Conservation (phyloP, 2,113 vertebrate genomes). For the Chrysochloris asiatica region DNA sequence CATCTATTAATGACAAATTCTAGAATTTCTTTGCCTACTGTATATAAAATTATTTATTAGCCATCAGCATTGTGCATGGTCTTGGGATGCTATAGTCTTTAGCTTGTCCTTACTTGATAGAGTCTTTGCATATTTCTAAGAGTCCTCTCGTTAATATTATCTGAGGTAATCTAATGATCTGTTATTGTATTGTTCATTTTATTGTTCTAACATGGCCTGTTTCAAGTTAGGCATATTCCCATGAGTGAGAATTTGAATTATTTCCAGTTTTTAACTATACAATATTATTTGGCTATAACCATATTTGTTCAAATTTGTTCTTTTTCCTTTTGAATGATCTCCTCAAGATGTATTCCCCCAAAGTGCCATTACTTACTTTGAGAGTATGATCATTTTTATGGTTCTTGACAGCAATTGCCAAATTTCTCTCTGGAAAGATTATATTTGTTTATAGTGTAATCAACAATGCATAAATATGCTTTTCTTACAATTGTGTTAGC, state of each 20-base stretch:
- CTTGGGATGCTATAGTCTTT: not conserved
- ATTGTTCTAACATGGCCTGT: not conserved
- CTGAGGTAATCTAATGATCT: not conserved
- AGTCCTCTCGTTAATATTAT: constrained; percentile 6
- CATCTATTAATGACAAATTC: not conserved
- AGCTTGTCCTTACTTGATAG: not conserved
- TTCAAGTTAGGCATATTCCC: constrained; percentile 12
- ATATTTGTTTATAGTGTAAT: not conserved
- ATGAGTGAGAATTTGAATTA: not conserved
- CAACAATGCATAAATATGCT: constrained; percentile 3
- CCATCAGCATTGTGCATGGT: not conserved
- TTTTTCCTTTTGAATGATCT: constrained; percentile 14
- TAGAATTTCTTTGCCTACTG: not conserved
- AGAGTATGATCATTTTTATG: constrained; percentile 41
- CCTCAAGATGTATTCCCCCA: constrained; percentile 4
- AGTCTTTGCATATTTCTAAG: not conserved
- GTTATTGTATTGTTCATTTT: not conserved
- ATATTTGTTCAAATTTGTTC: constrained; percentile 20
- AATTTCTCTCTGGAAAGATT: constrained; percentile 29
- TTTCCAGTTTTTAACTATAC: constrained; percentile 23
- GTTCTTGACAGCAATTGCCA: constrained; percentile 21
- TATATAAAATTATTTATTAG: not conserved
- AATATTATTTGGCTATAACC: not conserved
- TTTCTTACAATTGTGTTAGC: constrained; percentile 16
- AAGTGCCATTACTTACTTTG: not conserved